Conservation (phyloP, 2,888 invertebrate genomes). For the Plebejus melissa region DNA sequence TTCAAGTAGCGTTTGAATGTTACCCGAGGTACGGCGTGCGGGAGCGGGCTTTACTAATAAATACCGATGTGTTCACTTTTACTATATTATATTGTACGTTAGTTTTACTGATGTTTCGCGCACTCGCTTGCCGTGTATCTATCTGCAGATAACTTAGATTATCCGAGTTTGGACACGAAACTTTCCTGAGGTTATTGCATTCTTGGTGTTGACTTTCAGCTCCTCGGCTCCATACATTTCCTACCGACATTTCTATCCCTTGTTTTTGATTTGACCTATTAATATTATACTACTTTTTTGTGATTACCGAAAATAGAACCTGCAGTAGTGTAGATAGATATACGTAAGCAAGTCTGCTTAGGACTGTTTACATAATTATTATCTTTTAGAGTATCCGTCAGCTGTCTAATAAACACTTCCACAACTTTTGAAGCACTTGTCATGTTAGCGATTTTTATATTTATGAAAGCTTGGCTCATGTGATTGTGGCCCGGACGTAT, state of each 20-base stretch:
- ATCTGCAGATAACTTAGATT: slow-evolving; percentile 30
- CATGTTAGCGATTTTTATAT: slow-evolving; percentile 45
- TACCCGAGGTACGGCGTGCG: slow-evolving; percentile 34
- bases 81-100: slow-evolving; percentile 28
- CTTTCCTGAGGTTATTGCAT: slow-evolving; percentile 9
- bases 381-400: slow-evolving; percentile 32
- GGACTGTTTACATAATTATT: slow-evolving; percentile 30
- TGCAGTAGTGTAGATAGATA: slow-evolving; percentile 34
- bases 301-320: slow-evolving; percentile 26
- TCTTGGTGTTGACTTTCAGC: slow-evolving; percentile 16
- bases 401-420: slow-evolving; percentile 39
- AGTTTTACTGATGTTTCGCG: slow-evolving; percentile 28
- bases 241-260: background rate
- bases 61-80: slow-evolving; percentile 25
- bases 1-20: slow-evolving; percentile 42
- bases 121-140: slow-evolving; percentile 36
- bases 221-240: background rate
- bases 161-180: background rate
- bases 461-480: slow-evolving; percentile 49
- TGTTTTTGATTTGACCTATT: background rate
- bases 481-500: slow-evolving; percentile 41
- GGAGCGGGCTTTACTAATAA: slow-evolving; percentile 41
- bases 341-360: slow-evolving; percentile 32
- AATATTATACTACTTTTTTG: background rate
- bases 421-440: slow-evolving; percentile 47